A percentile compares a stretch with the other conserved stretches of the same genome.
These are phyloP conservation scores for Addax nasomaculatus DNA, from an alignment of 2,113 vertebrate species.

Conservation along the genomic window DNA sequence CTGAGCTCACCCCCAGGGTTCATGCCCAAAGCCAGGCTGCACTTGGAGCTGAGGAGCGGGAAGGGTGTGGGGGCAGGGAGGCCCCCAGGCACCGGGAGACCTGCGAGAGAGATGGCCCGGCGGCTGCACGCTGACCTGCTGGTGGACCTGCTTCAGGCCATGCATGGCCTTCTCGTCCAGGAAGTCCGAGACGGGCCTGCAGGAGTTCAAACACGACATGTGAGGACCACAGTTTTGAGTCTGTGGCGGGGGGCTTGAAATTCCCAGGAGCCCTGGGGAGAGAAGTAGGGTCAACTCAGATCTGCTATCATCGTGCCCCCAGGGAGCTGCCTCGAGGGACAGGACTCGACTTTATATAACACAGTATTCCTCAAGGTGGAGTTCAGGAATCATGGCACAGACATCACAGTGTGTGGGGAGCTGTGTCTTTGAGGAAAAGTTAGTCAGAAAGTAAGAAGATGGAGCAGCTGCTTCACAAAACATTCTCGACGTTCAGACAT, in stretches of 20 bases:
- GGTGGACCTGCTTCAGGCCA: constrained; percentile 89
- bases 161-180: constrained; percentile 82
- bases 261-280: background rate
- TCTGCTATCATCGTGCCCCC: accelerated
- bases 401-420: accelerated
- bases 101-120: accelerated
- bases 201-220: background rate
- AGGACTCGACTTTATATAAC: background rate
- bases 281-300: background rate
- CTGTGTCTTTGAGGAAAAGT: background rate
- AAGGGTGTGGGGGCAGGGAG: background rate
- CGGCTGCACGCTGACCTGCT: constrained; percentile 78
- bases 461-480: too few species aligned
- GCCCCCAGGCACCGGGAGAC: accelerated
- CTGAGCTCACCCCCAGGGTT: background rate
- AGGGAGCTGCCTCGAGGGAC: background rate
- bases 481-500: accelerated
- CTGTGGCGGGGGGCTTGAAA: background rate
- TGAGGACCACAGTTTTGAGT: background rate
- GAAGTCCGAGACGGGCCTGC: constrained; percentile 81
- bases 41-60: accelerated
- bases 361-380: too few species aligned
- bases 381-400: background rate
- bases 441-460: background rate
- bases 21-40: background rate